A percentile compares a stretch with the other conserved stretches of the same genome.
These are phyloP conservation scores for Halcyon senegalensis DNA, from an alignment of 2,113 vertebrate genomes.

Conservation along the genomic window DNA sequence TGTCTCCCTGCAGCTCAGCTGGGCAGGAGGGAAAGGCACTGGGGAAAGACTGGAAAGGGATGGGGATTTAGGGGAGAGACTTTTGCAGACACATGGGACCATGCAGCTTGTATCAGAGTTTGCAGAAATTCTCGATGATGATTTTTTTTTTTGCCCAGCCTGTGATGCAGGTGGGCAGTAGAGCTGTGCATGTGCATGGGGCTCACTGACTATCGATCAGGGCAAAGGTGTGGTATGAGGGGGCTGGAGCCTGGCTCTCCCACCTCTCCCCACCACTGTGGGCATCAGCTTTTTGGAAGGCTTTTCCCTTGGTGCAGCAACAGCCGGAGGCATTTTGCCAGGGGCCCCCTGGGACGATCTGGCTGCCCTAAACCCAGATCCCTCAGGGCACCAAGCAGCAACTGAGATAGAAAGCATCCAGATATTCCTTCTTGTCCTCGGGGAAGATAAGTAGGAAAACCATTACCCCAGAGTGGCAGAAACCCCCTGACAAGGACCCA, in stretches of 20 bases:
- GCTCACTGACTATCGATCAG: no score
- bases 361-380: neutral
- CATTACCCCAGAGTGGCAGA: neutral
- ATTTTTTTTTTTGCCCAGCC: no score
- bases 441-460: neutral
- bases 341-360: fast-evolving
- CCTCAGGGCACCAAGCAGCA: neutral
- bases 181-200: fast-evolving
- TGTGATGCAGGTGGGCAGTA: neutral
- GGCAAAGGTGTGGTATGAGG: neutral
- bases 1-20: neutral
- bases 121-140: neutral
- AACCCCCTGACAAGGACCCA: neutral
- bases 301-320: neutral
- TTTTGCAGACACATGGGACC: neutral
- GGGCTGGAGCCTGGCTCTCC: neutral
- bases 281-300: neutral
- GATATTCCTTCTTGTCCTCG: neutral
- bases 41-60: neutral
- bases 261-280: neutral
- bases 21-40: neutral
- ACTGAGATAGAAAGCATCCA: neutral
- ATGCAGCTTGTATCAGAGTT: neutral
- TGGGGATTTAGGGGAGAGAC: neutral
- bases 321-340: neutral